A percentile compares a stretch with the other conserved stretches of the same genome.
phyloP scores from a whole-genome alignment of 2,113 vertebrate genomes.

The Deroptyus accipitrinus region DNA sequence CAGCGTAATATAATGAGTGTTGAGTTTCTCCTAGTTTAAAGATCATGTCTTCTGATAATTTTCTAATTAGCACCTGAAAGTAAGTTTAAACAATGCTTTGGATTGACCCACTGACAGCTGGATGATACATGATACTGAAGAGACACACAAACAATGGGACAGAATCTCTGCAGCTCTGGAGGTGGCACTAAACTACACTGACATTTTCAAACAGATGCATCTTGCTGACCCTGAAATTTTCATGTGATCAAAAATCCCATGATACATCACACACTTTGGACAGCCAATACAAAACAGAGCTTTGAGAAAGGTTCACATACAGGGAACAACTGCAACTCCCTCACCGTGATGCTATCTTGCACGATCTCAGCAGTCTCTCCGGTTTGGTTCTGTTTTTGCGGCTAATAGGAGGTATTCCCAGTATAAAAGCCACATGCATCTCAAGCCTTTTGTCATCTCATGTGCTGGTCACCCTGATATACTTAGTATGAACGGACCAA shows the following conservation, averaged over 20 bases:
- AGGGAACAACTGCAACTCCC: neutral
- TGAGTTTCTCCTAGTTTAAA: neutral
- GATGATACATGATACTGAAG: neutral
- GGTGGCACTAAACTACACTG: neutral
- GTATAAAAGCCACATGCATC: neutral
- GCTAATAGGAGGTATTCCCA: neutral
- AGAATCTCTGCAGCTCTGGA: neutral
- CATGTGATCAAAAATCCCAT: neutral
- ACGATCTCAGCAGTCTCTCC: rapidly evolving
- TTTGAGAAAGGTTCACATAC: neutral
- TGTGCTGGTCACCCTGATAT: neutral
- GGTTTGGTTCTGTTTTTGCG: neutral
- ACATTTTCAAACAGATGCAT: neutral
- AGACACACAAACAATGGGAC: neutral
- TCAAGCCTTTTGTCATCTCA: neutral
- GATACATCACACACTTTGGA: neutral
- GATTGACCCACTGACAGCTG: neutral
- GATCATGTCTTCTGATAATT: neutral
- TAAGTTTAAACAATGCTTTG: neutral
- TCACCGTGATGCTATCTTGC: neutral
- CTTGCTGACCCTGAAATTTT: neutral
- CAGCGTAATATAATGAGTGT: neutral
- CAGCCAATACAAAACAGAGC: neutral
- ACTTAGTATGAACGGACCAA: neutral
- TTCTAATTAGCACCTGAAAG: neutral